Base-by-base conservation (phyloP, 2,113 vertebrate genomes). In the Hydrochoerus hydrochaeris region DNA sequence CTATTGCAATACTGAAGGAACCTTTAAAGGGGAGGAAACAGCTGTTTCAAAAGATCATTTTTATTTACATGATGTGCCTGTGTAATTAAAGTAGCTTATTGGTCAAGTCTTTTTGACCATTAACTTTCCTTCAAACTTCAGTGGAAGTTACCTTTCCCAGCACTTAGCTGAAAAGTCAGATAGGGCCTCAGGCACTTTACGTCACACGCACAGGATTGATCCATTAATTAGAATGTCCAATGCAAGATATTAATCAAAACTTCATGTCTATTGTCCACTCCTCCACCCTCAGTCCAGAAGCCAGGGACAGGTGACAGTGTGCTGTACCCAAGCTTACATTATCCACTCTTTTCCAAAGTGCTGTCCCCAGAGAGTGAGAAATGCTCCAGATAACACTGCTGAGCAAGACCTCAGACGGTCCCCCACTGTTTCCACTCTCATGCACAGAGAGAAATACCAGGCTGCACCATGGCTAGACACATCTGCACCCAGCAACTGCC, bases 101-200 rank as follows among this genome's bases (percentile, higher is more conserved):
- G 62, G 86, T 85, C 52, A 84, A 84, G 1, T 77, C 30, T 38
- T 78, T 85, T 52, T 77, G 0, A 86, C 1, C 62, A 30, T 86
- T 63, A 49, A 12, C 44, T 63, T 32, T 78, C 54, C 38, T 84
- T 85, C 35, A 82, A 92, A 78, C 38, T 83, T 86, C 30, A 28
- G 8, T 73, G n/a, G 41, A 71, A 83, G 5, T 75, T 62, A 84
- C 20, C 19, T 83, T 88, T 57, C 20, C 41, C 44, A 85, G 5
- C 20, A 60, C 54, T 83, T 88, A 93, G 32, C 46, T 94, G 32
- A 91, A 92, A 96, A 94, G 7, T 85, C 69, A 73, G 49, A 26
- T 46, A 87, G 58, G 22, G 5, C 1, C 13, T 69, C 77, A 11
- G 44, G n/a, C 20, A 86, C n/a, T 58, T 85, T 69, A 85, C 57